Conservation (phyloP, 2,888 invertebrate species). For the Phragmatobia fuliginosa region DNA sequence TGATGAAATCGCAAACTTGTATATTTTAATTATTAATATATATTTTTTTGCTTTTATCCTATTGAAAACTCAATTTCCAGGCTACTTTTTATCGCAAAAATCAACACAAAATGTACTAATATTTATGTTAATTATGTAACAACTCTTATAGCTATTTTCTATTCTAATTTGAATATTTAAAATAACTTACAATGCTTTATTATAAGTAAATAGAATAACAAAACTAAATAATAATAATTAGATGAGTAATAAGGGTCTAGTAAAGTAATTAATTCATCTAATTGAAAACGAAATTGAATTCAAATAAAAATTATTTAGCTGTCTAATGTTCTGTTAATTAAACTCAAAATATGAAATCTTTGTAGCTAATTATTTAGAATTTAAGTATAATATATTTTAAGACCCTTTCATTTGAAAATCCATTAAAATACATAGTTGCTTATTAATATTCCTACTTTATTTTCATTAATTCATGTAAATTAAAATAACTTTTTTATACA, state of each 20-base stretch:
- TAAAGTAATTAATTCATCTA: not conserved
- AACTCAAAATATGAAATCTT: not conserved
- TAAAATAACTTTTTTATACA: not conserved
- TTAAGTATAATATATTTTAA: not conserved
- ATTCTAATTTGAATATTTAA: not conserved
- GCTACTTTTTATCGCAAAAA: too few species aligned
- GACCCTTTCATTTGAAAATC: not conserved
- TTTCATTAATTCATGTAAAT: not conserved
- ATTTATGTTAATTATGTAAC: too few species aligned
- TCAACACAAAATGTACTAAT: too few species aligned
- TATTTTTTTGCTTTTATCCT: too few species aligned
- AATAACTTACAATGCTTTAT: not conserved
- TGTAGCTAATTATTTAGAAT: not conserved
- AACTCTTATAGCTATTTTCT: not conserved
- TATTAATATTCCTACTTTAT: not conserved
- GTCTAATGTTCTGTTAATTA: not conserved
- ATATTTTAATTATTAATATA: too few species aligned
- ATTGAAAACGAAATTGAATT: not conserved
- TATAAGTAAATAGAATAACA: not conserved
- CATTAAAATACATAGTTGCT: not conserved
- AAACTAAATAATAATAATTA: not conserved
- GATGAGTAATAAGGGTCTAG: not conserved
- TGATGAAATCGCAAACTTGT: too few species aligned
- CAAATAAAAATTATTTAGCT: not conserved
- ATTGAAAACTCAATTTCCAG: too few species aligned